A percentile compares a stretch with the other conserved stretches of the same genome.
Conservation (phyloP, 2,113 vertebrate genomes). For the Odontophorus gujanensis region DNA sequence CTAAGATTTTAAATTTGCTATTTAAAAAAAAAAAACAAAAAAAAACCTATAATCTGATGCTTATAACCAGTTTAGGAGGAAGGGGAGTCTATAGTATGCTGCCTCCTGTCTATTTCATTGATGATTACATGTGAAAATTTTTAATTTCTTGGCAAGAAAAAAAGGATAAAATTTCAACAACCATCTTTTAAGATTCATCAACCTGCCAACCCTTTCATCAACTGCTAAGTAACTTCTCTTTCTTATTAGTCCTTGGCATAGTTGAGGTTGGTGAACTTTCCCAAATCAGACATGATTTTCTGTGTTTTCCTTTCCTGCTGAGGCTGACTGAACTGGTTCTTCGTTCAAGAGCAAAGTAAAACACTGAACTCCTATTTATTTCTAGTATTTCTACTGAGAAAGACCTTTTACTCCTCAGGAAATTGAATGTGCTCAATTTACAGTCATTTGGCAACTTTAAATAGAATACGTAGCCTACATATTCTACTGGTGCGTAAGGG, state of each 20-base stretch:
- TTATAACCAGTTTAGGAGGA: not conserved
- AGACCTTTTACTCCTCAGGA: not conserved
- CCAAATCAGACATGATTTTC: not conserved
- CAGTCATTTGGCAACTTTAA: not conserved
- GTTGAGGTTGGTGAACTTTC: not conserved
- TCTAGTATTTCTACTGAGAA: not conserved
- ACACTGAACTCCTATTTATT: not conserved
- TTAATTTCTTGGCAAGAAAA: not conserved
- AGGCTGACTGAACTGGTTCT: not conserved
- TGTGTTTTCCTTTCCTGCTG: not conserved
- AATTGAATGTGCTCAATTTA: not conserved
- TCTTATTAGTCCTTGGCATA: not conserved
- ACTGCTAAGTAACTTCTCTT: not conserved
- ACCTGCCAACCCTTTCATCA: not conserved
- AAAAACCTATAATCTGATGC: not conserved
- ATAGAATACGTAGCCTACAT: not conserved
- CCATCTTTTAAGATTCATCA: not conserved
- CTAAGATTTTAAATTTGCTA: not conserved
- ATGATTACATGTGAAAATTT: not conserved
- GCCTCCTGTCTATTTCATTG: accelerated
- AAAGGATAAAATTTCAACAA: not conserved
- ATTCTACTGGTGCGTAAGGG: accelerated
- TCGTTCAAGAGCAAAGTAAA: not conserved
- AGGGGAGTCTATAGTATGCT: not conserved
- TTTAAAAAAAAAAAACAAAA: not conserved